Percentiles rank a stretch among this genome's conserved stretches.
Conservation (phyloP, 1,140 invertebrate species). For the Drosophila fuyamai region DNA sequence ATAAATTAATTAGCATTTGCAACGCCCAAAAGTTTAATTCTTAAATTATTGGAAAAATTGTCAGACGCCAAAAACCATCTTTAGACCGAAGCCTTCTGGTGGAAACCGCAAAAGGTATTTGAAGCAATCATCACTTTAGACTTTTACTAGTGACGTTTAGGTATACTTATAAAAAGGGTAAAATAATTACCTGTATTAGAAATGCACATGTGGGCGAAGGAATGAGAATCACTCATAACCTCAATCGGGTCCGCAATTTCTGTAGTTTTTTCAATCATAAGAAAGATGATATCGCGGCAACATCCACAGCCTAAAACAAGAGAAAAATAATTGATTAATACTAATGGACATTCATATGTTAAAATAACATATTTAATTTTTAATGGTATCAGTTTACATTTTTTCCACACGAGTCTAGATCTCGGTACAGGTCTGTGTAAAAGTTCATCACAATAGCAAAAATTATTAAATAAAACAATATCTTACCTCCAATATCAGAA, state of each 20-base stretch:
- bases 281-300: not conserved
- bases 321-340: not conserved
- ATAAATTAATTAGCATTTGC: not conserved
- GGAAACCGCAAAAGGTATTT: constrained; percentile 89
- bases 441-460: constrained; percentile 53
- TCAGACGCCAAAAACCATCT: constrained; percentile 87
- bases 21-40: not conserved
- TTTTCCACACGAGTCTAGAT: constrained; percentile 53
- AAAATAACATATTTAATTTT: not conserved
- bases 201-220: not conserved
- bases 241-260: constrained; percentile 7
- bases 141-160: not conserved
- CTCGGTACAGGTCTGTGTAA: constrained; percentile 75
- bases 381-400: constrained; percentile 54
- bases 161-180: not conserved
- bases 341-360: not conserved
- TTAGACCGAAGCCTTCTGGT: constrained; percentile 86
- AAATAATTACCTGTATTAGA: constrained; percentile 24
- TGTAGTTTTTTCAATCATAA: not conserved
- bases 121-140: constrained; percentile 74
- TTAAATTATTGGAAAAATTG: not conserved
- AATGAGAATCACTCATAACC: constrained; percentile 33
- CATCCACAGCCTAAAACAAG: constrained; percentile 1
- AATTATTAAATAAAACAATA: not conserved
- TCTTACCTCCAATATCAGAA: constrained; percentile 13